Base-by-base conservation (phyloP, 2,113 vertebrate species). In the Peromyscus polionotus region DNA sequence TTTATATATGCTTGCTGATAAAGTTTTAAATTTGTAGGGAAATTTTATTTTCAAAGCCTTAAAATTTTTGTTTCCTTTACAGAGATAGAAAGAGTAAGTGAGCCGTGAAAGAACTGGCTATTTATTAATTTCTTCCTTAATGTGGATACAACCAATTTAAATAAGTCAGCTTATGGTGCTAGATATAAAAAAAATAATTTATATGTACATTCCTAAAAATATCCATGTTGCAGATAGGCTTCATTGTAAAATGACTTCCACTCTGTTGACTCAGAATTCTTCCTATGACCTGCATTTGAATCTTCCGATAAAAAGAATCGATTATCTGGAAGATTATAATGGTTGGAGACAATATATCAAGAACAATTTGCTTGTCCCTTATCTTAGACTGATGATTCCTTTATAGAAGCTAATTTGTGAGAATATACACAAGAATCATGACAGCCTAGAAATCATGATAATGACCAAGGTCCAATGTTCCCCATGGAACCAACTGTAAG, bases 21-120 rank as follows among this genome's bases (percentile, higher is more conserved):
- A 85, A 59, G 85, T 22, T 51, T 28, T 61, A 33, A 51, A 54
- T 90, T 42, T 84, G 14, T 5, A 79, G 26, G 45, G 72, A 3
- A 88, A 90, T 87, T 85, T 89, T 36, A 91, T 63, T 89, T 96
- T 91, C 16, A 45, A 16, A 73, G 48, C 86, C 16, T 93, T 31
- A 86, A 77, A 72, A 84, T 67, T 24, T 26, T 75, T 73, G 13
- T 5, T 73, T 94, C 31, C 36, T 65, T 63, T n/a, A 51, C 76
- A 57, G 10, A 48, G 20, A 39, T 57, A 75, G 5, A 84, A 73
- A 22, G 20, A 36, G 14, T 65, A 87, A 92, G 31, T 89, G 12
- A 86, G 39, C 68, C 24, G 75, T 96, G 0, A 81, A 88, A 72
- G 16, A 26, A 73, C 3, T 68, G 20, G 10, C 33, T 95, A 67